Evolutionary conservation across 2,113 vertebrate genomes (phyloP).

Genomic region (Hystrix brachyura): DNA sequence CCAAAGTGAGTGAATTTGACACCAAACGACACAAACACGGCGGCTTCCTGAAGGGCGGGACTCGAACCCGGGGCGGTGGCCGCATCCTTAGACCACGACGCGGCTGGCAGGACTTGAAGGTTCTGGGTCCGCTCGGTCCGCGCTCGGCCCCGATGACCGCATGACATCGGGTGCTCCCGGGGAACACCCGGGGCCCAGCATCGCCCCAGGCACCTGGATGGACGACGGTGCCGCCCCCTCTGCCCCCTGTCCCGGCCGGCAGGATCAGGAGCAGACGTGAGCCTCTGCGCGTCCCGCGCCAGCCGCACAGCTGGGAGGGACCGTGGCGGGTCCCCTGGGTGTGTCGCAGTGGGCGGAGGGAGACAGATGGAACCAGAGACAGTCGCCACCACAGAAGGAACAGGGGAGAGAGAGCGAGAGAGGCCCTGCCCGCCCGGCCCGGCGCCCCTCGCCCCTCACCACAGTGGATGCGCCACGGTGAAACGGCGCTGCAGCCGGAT

Average conservation of each 20-base stretch:
- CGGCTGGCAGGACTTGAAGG: accelerated
- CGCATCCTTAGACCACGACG: accelerated
- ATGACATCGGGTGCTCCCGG: neutral
- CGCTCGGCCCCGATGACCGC: neutral
- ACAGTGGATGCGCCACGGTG: slow-evolving; percentile 95
- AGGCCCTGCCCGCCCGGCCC: no score
- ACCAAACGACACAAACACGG: neutral
- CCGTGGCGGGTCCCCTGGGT: slow-evolving; percentile 2
- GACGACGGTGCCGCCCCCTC: neutral
- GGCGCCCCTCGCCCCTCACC: slow-evolving; percentile 87
- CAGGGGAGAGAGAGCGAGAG: neutral
- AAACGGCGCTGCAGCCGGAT: slow-evolving; percentile 95
- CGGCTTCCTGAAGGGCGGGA: neutral
- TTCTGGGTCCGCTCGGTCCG: neutral
- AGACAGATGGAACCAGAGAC: neutral
- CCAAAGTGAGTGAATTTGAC: neutral
- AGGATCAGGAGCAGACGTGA: slow-evolving; percentile 15
- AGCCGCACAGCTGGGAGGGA: neutral
- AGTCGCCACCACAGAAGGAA: neutral
- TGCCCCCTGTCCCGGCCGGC: neutral
- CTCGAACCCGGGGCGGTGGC: neutral
- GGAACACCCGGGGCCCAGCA: neutral
- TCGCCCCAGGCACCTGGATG: neutral
- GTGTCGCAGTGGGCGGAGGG: neutral
- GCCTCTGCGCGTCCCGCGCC: neutral